These are phyloP conservation scores for Calameuta idolon DNA, from an alignment of 2,888 invertebrate genomes.

Conservation along the genomic window DNA sequence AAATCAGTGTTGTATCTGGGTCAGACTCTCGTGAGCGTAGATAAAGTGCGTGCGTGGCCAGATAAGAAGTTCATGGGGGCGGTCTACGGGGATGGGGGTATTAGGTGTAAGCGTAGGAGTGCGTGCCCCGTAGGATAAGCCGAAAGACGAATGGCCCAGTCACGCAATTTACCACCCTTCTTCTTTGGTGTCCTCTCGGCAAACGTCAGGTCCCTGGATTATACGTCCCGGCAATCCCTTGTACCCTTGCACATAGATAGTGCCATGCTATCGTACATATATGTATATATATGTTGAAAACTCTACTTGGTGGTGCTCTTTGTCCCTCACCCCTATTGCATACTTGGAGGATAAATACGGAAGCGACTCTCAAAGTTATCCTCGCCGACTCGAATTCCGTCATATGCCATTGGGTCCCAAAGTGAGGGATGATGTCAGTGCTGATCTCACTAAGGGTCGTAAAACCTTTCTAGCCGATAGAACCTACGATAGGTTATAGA, in stretches of 20 bases:
- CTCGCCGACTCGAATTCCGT: no score
- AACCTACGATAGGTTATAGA: no score
- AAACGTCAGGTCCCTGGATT: slow-evolving; percentile 6
- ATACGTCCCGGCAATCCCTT: slow-evolving; percentile 12
- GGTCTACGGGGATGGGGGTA: slow-evolving; percentile 12
- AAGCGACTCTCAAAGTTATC: no score
- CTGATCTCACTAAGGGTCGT: no score
- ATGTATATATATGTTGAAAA: not conserved
- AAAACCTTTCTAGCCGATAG: no score
- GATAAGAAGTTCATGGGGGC: slow-evolving; percentile 39
- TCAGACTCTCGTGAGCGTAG: no score
- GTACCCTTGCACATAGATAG: not conserved
- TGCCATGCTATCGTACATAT: not conserved
- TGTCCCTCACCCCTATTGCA: no score
- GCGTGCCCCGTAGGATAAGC: slow-evolving; percentile 50
- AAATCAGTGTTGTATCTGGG: no score
- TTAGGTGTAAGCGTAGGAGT: slow-evolving; percentile 12
- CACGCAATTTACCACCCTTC: slow-evolving; percentile 43
- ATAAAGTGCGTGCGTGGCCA: slow-evolving; percentile 37
- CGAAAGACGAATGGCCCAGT: slow-evolving; percentile 53
- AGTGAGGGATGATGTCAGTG: no score
- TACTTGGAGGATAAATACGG: no score
- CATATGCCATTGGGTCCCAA: no score
- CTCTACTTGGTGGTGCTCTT: no score
- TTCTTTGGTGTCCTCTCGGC: slow-evolving; percentile 2